Evolutionary conservation across 2,888 invertebrate species (phyloP), one percentile per base, ranked within the genome.

Genomic region (Cremastinae sp.): DNA sequence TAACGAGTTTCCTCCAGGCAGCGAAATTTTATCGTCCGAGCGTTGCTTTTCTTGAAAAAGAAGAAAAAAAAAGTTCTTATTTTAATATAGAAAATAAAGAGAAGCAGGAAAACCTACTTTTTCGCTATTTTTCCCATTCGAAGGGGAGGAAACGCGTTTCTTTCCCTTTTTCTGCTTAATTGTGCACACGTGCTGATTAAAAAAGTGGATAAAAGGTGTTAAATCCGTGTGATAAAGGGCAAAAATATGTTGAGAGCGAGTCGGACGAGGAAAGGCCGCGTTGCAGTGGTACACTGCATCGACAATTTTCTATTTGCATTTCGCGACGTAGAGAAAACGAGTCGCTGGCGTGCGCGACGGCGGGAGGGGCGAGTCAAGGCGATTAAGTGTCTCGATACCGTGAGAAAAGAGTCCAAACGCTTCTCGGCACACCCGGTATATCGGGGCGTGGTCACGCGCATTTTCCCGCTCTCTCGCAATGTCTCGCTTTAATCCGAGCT

Each of bases 381-480:
- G 80, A 80, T 80, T 78, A 78, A 80, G 77, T 75, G 77, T 75
- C 75, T 74, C 72, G 80, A 80, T 80, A 80, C 75, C 79, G 79
- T 79, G 80, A 80, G 80, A 79, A 79, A 80, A 79, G 77, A 80
- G 79, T 79, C 78, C 75, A 54, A 72, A 75, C 28, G 28, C 68
- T 78, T 79, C 75, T 77, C 58, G 66, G 79, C 77, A 78, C 79
- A 80, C 79, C 77, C 79, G 65, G 75, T 80, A 79, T 76, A 80
- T 78, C 79, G 80, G 28, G 80, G 80, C 79, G 80, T 80, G 80
- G 80, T 80, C 80, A 78, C 79, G 79, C 79, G 78, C 79, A 71
- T 80, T 80, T 80, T 75, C 76, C 78, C 73, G 78, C 79, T 75
- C 51, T 14, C 12, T 45, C 72, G 72, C 79, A 79, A 79, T 80